Evolutionary conservation across 1,140 invertebrate genomes (phyloP), one percentile per base, ranked within the genome.

Genomic region (Bilobella aurantiaca): DNA sequence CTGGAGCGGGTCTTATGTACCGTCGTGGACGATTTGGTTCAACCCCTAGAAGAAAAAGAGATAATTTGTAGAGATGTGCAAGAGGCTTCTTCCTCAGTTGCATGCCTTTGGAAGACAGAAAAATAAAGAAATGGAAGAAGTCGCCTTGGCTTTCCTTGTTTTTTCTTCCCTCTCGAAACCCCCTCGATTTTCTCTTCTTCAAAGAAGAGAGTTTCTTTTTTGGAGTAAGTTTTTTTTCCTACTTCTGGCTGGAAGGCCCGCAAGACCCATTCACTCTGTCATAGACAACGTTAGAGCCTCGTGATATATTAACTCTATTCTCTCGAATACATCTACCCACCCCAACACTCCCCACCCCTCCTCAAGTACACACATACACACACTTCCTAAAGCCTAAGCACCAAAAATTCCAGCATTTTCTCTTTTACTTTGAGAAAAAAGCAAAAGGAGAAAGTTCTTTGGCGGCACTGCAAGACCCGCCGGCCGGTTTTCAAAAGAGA

Each of bases 251-350:
- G 42, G 68, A 21, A 67, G 66, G 66, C 66, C 63, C 69, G 60
- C 66, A 70, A 65, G 66, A 68, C 56, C 76, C 75, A 75, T 76
- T 76, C 74, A 74, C 66, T 69, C 74, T 77, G 76, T 76, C 76
- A 76, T 69, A 70, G 64, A 67, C 75, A 75, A 75, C 73, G 74
- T 75, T 74, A 75, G 72, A 73, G 64, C 57, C 67, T 64, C 56
- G 72, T 75, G 74, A 76, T 75, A 75, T 75, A 76, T 76, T 75
- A 76, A 74, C 74, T 75, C 72, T 74, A 65, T 65, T 65, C 63
- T 53, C 56, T 28, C 58, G 63, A 57, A 64, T 59, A 65, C 63
- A 65, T 65, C 63, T 65, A n/a, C n/a, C n/a, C n/a, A n/a, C n/a
- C n/a, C n/a, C n/a, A n/a, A n/a, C n/a, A n/a, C 63, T 46, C 63